Percentiles rank a stretch among this genome's conserved stretches.
phyloP scores from a whole-genome alignment of 2,113 vertebrate genomes.

The Thinocorus orbignyianus region DNA sequence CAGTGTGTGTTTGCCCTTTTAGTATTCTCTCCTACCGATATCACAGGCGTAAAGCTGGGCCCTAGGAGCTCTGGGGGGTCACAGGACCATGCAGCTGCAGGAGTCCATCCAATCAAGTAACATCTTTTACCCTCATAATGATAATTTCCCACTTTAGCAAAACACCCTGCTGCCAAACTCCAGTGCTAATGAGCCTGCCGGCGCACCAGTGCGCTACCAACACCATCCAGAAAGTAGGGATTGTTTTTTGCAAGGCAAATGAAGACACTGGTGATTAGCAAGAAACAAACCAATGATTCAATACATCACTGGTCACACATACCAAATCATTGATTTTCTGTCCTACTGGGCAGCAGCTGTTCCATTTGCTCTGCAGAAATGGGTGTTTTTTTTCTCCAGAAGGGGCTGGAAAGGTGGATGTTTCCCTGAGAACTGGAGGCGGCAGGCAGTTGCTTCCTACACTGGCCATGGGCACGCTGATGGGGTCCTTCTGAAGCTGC shows the following conservation, averaged over 20 bases:
- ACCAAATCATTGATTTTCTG: conserved; percentile 41
- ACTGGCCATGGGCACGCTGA: background rate
- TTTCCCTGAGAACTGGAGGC: background rate
- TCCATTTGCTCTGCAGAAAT: conserved; percentile 34
- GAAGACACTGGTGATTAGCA: conserved; percentile 61
- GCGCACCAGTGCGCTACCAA: conserved; percentile 29
- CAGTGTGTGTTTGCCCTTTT: background rate
- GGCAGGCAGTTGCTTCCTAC: background rate
- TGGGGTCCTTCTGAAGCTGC: background rate
- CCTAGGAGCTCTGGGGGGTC: background rate
- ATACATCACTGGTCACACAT: conserved; percentile 40
- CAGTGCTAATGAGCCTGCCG: conserved; percentile 60
- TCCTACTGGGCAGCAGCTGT: conserved; percentile 68
- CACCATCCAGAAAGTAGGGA: conserved; percentile 42
- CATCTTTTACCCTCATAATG: conserved; percentile 59
- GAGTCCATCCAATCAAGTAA: conserved; percentile 65
- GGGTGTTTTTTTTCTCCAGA: background rate
- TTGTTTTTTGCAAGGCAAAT: conserved; percentile 66
- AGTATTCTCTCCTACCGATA: background rate
- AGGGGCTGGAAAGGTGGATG: background rate
- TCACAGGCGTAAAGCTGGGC: background rate
- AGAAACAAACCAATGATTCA: conserved; percentile 62
- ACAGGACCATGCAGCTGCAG: conserved; percentile 56
- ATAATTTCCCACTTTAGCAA: conserved; percentile 66
- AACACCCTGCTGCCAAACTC: conserved; percentile 67